phyloP scores from a whole-genome alignment of 2,113 vertebrate species.

The Bubalus kerabau region DNA sequence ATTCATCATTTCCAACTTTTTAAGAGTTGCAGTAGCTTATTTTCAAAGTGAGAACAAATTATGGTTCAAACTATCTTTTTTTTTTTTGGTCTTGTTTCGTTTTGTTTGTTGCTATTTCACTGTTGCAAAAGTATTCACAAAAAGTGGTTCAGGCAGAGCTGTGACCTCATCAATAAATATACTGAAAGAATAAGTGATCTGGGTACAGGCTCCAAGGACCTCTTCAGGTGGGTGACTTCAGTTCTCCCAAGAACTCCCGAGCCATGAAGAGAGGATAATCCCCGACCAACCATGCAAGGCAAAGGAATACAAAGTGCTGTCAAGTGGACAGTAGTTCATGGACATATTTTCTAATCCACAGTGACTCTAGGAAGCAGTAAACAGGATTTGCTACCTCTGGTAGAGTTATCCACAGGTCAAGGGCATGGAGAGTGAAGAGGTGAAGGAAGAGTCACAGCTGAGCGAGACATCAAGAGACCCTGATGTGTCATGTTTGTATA shows the following conservation, averaged over 20 bases:
- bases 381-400: not conserved
- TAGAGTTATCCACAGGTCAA: not conserved
- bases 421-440: not conserved
- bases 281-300: not conserved
- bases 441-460: not conserved
- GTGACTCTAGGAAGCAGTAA: not conserved
- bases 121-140: not conserved
- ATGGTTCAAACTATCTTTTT: not conserved
- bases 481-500: not conserved
- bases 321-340: not conserved
- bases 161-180: not conserved
- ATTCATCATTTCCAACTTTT: conserved; percentile 43
- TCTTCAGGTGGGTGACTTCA: not conserved
- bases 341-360: not conserved
- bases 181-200: not conserved
- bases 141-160: not conserved
- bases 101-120: not conserved
- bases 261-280: not conserved
- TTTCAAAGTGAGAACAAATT: conserved; percentile 41
- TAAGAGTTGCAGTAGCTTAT: not conserved
- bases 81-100: not conserved
- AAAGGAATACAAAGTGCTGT: not conserved
- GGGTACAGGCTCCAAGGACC: fast-evolving
- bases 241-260: not conserved
- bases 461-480: not conserved